Evolutionary conservation across 2,113 vertebrate species (phyloP).

Genomic region (Indicator maculatus): DNA sequence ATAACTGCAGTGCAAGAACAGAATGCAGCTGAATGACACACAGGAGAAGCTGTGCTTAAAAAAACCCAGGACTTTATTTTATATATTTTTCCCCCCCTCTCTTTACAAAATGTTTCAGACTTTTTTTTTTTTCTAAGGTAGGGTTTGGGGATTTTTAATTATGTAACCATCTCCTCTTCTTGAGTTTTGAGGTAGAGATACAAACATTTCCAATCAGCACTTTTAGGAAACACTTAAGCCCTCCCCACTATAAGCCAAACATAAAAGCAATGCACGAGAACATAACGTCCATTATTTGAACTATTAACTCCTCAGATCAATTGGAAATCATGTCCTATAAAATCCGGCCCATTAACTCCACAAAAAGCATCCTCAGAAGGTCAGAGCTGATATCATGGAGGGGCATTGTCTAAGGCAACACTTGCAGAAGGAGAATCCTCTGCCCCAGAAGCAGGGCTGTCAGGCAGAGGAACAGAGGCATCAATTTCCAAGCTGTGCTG

Average conservation of each 20-base stretch:
- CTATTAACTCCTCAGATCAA: not conserved
- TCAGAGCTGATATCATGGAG: slow-evolving; percentile 28
- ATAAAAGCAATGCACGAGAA: not conserved
- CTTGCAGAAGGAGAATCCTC: slow-evolving; percentile 56
- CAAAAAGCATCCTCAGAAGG: not conserved
- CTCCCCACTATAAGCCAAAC: not conserved
- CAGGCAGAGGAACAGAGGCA: slow-evolving; percentile 9
- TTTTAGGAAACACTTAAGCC: not conserved
- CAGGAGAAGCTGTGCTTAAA: not conserved
- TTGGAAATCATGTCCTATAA: not conserved
- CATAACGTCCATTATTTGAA: not conserved
- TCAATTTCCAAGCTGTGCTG: slow-evolving; percentile 35
- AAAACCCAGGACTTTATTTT: slow-evolving; percentile 27
- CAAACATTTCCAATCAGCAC: not conserved
- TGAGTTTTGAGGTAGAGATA: slow-evolving; percentile 11
- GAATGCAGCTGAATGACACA: rapidly evolving
- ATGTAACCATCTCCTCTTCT: not conserved
- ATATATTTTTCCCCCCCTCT: not conserved
- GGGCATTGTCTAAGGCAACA: slow-evolving; percentile 30
- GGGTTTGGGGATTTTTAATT: not conserved
- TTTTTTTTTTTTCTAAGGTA: not conserved
- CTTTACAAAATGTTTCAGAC: not conserved
- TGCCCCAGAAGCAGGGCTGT: slow-evolving; percentile 38
- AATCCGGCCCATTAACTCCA: not conserved
- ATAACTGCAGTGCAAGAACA: not conserved